A percentile compares a stretch with the other conserved stretches of the same genome.
Evolutionary conservation across 2,797 vertebrate species (phyloP).

Genomic region (Oophaga sylvatica): DNA sequence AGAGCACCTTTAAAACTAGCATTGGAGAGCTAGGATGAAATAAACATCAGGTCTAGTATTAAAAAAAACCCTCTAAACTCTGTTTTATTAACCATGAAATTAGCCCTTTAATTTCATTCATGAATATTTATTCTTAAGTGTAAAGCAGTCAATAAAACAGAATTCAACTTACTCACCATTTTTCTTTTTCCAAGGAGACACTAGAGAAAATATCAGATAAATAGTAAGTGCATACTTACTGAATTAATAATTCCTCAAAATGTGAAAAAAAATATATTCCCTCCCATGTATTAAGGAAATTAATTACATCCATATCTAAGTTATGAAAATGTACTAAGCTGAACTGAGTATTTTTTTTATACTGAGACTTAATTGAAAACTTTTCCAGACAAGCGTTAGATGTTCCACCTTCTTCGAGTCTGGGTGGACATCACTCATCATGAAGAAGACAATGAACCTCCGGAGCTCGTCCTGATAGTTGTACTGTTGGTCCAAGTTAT

Average conservation of each 20-base stretch:
- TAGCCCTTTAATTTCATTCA: no score
- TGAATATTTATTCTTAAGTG: no score
- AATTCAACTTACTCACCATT: constrained; percentile 77
- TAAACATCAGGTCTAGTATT: no score
- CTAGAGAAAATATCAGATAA: constrained; percentile 79
- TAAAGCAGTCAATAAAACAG: neutral
- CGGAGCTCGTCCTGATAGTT: neutral
- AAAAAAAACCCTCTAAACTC: no score
- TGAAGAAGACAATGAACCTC: neutral
- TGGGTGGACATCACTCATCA: neutral
- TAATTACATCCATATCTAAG: neutral
- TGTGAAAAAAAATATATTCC: neutral
- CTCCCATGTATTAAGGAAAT: neutral
- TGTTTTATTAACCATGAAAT: no score
- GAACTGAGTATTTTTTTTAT: no score
- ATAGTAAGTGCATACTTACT: neutral
- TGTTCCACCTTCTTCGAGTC: neutral
- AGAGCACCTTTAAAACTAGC: no score
- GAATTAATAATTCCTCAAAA: neutral
- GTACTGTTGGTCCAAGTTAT: neutral
- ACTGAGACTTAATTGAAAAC: neutral
- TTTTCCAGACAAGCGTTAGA: neutral
- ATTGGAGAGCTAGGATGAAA: no score
- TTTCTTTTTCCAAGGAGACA: constrained; percentile 94
- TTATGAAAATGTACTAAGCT: neutral